phyloP scores from a whole-genome alignment of 1,140 invertebrate genomes.

The Manduca sexta region DNA sequence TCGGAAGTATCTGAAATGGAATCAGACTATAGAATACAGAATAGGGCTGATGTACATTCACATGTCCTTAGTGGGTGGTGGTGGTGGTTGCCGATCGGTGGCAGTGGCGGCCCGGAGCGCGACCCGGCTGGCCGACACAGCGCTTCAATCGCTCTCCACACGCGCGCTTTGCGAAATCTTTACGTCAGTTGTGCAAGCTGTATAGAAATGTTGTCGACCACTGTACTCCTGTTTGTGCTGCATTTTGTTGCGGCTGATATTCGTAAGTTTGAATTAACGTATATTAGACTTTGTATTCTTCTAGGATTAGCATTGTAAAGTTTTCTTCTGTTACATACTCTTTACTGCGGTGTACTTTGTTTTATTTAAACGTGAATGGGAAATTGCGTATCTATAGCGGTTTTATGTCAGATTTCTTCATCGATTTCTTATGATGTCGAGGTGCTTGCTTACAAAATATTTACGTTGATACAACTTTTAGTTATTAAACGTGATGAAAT shows the following conservation, averaged over 20 bases:
- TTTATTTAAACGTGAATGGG: background rate
- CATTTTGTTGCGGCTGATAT: slow-evolving; percentile 48
- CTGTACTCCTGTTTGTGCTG: slow-evolving; percentile 40
- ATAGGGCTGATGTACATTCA: slow-evolving; percentile 44
- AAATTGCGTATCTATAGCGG: too few species aligned
- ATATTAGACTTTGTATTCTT: too few species aligned
- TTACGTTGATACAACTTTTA: too few species aligned
- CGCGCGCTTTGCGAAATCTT: slow-evolving; percentile 28
- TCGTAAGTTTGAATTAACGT: slow-evolving; percentile 42
- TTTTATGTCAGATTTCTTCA: too few species aligned
- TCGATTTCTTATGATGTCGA: too few species aligned
- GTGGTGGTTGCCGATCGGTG: slow-evolving; percentile 15
- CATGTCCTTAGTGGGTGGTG: slow-evolving; percentile 36
- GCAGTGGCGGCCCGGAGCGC: slow-evolving; percentile 48
- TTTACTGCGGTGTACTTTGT: background rate
- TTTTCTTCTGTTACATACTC: background rate
- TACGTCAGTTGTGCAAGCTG: slow-evolving; percentile 32
- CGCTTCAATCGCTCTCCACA: slow-evolving; percentile 15
- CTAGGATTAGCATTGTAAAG: too few species aligned
- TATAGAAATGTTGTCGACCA: slow-evolving; percentile 38
- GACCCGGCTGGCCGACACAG: slow-evolving; percentile 41
- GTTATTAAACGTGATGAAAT: too few species aligned
- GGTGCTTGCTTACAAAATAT: too few species aligned
- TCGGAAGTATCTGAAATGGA: too few species aligned
- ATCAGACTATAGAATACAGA: slow-evolving; percentile 4